Evolutionary conservation across 2,888 invertebrate genomes (phyloP).

Genomic region (Lottia gigantea): DNA sequence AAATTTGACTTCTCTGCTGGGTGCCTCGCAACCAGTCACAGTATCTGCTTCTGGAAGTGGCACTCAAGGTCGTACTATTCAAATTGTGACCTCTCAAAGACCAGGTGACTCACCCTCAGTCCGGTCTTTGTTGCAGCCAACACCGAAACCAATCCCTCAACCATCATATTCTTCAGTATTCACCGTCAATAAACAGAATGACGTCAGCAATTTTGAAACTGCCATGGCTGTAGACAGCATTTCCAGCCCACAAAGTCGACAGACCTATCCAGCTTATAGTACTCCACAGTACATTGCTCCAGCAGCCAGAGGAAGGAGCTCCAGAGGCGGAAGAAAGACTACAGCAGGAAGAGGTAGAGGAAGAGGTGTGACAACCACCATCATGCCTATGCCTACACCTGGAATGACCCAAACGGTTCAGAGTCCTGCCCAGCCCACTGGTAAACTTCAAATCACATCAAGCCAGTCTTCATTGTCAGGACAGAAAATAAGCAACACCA

Average conservation of each 20-base stretch:
- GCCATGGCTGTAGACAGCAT: conserved; percentile 6
- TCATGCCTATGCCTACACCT: background rate
- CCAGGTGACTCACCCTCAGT: background rate
- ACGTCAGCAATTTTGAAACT: background rate
- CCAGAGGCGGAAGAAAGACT: background rate
- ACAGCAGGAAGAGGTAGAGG: background rate
- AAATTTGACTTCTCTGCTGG: background rate
- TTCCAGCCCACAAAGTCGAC: background rate
- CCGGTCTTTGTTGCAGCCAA: background rate
- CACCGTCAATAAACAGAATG: background rate
- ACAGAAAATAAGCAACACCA: background rate
- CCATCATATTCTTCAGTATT: background rate
- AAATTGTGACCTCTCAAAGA: background rate
- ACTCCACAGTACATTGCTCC: background rate
- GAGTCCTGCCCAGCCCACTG: background rate
- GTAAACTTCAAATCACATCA: background rate
- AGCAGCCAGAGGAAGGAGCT: background rate
- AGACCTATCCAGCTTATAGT: background rate
- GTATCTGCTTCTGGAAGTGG: no score
- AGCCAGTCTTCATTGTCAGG: background rate
- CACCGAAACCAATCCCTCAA: background rate
- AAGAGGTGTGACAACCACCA: background rate
- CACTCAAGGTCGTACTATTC: no score
- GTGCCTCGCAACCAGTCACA: no score
- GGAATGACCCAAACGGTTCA: background rate